A percentile compares a stretch with the other conserved stretches of the same genome.
Conservation (phyloP, 1,140 invertebrate genomes). For the Eulimnadia texana region DNA sequence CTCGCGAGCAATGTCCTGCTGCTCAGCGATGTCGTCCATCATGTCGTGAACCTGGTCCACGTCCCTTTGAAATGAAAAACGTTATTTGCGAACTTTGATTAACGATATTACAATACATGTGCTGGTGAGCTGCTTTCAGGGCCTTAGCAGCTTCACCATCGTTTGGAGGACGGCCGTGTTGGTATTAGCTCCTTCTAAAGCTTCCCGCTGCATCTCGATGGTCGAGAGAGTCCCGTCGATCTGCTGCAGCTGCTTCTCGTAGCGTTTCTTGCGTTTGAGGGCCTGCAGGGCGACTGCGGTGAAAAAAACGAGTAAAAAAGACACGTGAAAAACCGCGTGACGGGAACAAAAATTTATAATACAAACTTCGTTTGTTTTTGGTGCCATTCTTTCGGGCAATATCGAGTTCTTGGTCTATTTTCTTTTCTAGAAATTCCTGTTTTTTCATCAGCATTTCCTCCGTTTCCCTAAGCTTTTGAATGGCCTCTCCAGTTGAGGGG, state of each 20-base stretch:
- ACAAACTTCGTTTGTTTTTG: slow-evolving; percentile 96
- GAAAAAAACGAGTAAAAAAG: too few relatives aligned
- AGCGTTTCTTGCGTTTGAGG: slow-evolving; percentile 95
- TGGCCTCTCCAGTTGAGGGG: slow-evolving; percentile 86
- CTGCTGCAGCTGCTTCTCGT: slow-evolving; percentile 92
- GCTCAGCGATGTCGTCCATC: slow-evolving; percentile 99
- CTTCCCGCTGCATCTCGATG: slow-evolving; percentile 95
- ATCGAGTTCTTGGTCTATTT: slow-evolving; percentile 77
- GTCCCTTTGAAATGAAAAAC: slow-evolving; percentile 47
- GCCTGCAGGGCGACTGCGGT: slow-evolving; percentile 82
- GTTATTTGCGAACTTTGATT: background rate
- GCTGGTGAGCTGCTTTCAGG: slow-evolving; percentile 87
- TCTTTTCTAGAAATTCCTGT: slow-evolving; percentile 91
- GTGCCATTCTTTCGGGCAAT: slow-evolving; percentile 85
- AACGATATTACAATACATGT: slow-evolving; percentile 58
- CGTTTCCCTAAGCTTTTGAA: slow-evolving; percentile 89
- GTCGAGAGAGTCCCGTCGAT: slow-evolving; percentile 98
- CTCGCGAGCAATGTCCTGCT: slow-evolving; percentile 95
- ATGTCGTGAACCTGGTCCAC: slow-evolving; percentile 96
- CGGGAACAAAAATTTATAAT: too few relatives aligned
- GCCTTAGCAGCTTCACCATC: slow-evolving; percentile 92
- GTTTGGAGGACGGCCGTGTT: slow-evolving; percentile 95
- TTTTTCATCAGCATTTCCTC: slow-evolving; percentile 98
- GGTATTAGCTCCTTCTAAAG: slow-evolving; percentile 95
- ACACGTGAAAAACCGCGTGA: too few relatives aligned